Evolutionary conservation across 2,888 invertebrate genomes (phyloP).

Genomic region (Drosophila infuscata): DNA sequence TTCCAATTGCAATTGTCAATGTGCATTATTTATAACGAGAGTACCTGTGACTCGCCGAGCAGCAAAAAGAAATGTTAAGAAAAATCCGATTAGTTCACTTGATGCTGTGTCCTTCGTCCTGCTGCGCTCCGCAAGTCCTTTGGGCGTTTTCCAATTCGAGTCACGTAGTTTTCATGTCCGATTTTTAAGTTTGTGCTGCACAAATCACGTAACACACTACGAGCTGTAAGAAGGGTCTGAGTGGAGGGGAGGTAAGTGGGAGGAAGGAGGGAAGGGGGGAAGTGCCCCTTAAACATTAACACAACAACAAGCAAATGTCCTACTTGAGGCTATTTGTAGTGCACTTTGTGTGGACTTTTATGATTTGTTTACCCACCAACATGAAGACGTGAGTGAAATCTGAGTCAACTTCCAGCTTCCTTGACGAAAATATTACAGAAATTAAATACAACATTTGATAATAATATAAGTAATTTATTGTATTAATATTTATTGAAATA

Average conservation of each 20-base stretch:
- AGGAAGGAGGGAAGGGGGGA: not conserved
- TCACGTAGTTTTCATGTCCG: slow-evolving; percentile 82
- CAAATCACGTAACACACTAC: slow-evolving; percentile 75
- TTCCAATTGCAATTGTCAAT: slow-evolving; percentile 50
- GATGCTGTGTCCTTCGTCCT: slow-evolving; percentile 48
- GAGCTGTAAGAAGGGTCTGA: not conserved
- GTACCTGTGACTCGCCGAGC: slow-evolving; percentile 2
- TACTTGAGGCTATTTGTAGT: slow-evolving; percentile 77
- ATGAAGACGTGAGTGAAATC: slow-evolving; percentile 58
- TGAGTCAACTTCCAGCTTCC: slow-evolving; percentile 1
- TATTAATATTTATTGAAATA: too few species aligned
- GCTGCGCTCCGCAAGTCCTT: slow-evolving; percentile 4
- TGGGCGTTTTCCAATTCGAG: slow-evolving; percentile 61
- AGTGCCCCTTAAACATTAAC: slow-evolving; percentile 20
- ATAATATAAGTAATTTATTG: too few species aligned
- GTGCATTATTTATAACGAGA: slow-evolving; percentile 69
- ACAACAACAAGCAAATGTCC: slow-evolving; percentile 63
- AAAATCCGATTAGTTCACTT: slow-evolving; percentile 68
- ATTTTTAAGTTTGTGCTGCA: slow-evolving; percentile 80
- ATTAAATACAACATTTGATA: slow-evolving; percentile 16
- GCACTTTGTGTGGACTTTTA: slow-evolving; percentile 78
- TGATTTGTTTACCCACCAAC: slow-evolving; percentile 75
- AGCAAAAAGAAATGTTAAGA: slow-evolving; percentile 13
- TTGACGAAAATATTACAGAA: slow-evolving; percentile 8
- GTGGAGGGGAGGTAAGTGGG: not conserved